Base-by-base conservation (phyloP, 1,140 invertebrate species). In the Lasioglossum baleicum region DNA sequence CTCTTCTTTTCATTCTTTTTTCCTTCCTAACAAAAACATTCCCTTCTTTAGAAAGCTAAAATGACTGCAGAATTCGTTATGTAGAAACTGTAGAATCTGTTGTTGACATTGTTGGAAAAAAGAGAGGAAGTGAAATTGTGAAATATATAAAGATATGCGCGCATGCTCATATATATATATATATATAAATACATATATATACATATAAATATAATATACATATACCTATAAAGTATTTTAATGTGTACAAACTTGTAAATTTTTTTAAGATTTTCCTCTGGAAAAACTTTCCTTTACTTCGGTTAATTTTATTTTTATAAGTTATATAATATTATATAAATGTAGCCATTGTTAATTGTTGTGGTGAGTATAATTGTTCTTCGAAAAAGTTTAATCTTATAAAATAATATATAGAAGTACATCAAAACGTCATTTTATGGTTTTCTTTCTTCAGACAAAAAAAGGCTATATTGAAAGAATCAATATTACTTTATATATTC, bases 211-310 rank as follows among this genome's bases (percentile, higher is more conserved):
- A 40, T 68, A 72, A 78, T 72, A 64, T 65, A 64, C 22, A 31
- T 78, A 64, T 70, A 44, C 2, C 26, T 72, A 72, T 78, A 72
- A 72, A 78, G 40, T 78, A 72, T 78, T 78, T 78, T 78, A 78
- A 58, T 78, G 60, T 72, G 58, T 56, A 64, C 7, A 20, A 10
- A 22, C 64, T 72, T 65, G 35, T 78, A 56, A 22, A 20, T 63
- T 71, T 56, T 26, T 65, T 65, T 53, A 15, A 69, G 56, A 13
- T 67, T 17, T 44, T 69, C 53, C 75, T 61, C 20, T 61, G 60
- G 68, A 69, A 48, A 35, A 48, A 67, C 51, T 69, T 48, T 69
- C 75, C 66, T 61, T 61, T 26, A 56, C 10, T 42, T 20, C n/a
- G 35, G 69, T 58, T 48, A 60, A 69, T 2, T 58, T 48, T 60